Base-by-base conservation (phyloP, 2,797 vertebrate genomes). In the Sebastes reedi region DNA sequence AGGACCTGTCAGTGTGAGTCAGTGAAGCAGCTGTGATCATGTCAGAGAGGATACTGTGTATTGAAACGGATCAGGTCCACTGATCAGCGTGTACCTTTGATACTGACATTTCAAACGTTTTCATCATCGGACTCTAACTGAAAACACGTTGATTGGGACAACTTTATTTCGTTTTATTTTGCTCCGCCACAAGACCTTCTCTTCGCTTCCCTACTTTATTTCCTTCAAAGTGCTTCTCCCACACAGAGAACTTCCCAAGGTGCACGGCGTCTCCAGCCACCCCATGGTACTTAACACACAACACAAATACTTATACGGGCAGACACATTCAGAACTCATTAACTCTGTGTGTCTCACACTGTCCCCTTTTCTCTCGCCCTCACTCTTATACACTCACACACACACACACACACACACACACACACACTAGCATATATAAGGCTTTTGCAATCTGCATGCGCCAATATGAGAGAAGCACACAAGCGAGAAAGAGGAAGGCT, bases 391-490 rank as follows among this genome's bases (percentile, higher is more conserved):
- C n/a, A 22, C 52, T 5, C 32, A 9, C 34, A 24, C 39, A 42
- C 18, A n/a, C 29, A 32, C 60, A 22, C 60, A 20, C 59, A 20
- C 29, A 25, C 25, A 25, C 25, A n/a, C 58, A 34, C 8, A 24
- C 36, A 42, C 36, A 4, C 62, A 46, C 64, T 27, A 39, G 39
- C 65, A 46, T 39, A 66, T 62, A 66, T 16, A 77, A 25, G 72
- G 62, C 68, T 92, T 86, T 80, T 85, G 74, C 89, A 91, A 93
- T 94, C 87, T 91, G 89, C 90, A 92, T 94, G 93, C 84, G 65
- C 89, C 91, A 89, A 89, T 89, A 89, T 92, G 85, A 91, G 88
- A 88, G 88, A 87, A 60, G 92, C 93, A 90, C 86, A 94, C 90
- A 91, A 87, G 92, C 91, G 89, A 91, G 83, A 91, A 90, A 90